phyloP scores from a whole-genome alignment of 2,113 vertebrate species.

The Poicephalus meyeri region DNA sequence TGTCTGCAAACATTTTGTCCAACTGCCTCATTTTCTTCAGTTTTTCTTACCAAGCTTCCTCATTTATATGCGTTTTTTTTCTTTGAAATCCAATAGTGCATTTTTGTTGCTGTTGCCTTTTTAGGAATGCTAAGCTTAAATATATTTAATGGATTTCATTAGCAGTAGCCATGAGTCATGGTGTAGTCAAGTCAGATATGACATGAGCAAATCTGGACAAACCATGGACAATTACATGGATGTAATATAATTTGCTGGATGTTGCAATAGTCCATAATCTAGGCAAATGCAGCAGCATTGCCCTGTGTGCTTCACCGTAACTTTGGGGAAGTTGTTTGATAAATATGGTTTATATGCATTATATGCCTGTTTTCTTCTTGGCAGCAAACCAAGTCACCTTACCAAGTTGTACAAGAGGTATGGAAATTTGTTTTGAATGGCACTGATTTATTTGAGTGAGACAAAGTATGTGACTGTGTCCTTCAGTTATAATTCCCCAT shows the following conservation, averaged over 20 bases:
- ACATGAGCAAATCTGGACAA: not conserved
- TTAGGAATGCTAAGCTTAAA: not conserved
- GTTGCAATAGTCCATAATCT: not conserved
- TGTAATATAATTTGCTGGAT: not conserved
- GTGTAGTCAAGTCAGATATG: not conserved
- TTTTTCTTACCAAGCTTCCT: not conserved
- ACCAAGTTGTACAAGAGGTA: not conserved
- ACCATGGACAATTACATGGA: not conserved
- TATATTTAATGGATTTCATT: not conserved
- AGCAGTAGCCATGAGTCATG: not conserved
- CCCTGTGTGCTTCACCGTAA: not conserved
- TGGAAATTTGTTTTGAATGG: not conserved
- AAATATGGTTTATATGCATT: not conserved
- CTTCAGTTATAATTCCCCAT: not conserved
- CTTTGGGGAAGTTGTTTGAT: not conserved
- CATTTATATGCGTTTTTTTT: not conserved
- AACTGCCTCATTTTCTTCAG: not conserved
- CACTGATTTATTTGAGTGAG: not conserved
- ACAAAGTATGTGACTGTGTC: slow-evolving; percentile 24
- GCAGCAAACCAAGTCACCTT: not conserved
- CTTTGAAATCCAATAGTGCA: not conserved
- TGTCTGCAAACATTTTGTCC: not conserved
- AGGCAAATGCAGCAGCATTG: not conserved
- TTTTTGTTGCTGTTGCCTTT: not conserved
- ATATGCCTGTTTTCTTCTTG: not conserved